These are phyloP conservation scores for Agrochola litura DNA, from an alignment of 2,888 invertebrate species.

Conservation along the genomic window DNA sequence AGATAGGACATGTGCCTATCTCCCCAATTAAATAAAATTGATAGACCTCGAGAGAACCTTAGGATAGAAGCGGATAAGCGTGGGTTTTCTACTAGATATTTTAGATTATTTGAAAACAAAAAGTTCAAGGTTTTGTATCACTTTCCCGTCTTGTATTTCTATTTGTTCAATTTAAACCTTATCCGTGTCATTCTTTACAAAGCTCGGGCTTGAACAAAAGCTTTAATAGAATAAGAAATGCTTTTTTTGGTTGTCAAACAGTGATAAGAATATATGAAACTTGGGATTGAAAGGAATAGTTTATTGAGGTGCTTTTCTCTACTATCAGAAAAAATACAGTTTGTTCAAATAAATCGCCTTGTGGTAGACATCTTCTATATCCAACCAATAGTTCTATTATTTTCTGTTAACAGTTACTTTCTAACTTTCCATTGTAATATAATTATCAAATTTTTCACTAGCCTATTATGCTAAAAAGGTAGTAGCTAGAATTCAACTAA, in stretches of 20 bases:
- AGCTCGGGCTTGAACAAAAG: background rate
- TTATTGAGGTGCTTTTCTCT: background rate
- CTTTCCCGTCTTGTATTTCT: background rate
- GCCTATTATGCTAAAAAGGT: background rate
- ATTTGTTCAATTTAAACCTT: constrained; percentile 21
- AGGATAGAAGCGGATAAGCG: background rate
- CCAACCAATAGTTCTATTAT: background rate
- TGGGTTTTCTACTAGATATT: background rate
- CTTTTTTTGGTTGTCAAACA: background rate
- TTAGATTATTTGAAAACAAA: background rate
- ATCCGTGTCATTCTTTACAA: background rate
- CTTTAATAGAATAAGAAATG: background rate
- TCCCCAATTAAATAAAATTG: background rate
- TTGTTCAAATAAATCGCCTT: background rate
- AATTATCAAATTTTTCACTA: background rate
- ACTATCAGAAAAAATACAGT: background rate
- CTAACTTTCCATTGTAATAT: background rate
- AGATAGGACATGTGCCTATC: background rate
- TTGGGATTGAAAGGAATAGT: too few species aligned
- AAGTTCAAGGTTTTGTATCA: constrained; percentile 19
- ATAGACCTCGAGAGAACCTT: background rate
- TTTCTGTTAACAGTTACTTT: background rate
- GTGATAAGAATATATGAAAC: background rate
- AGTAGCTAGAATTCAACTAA: background rate
- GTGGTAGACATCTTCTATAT: background rate